These are phyloP conservation scores for Ectemnius cavifrons DNA, from an alignment of 2,888 invertebrate species.

Conservation along the genomic window DNA sequence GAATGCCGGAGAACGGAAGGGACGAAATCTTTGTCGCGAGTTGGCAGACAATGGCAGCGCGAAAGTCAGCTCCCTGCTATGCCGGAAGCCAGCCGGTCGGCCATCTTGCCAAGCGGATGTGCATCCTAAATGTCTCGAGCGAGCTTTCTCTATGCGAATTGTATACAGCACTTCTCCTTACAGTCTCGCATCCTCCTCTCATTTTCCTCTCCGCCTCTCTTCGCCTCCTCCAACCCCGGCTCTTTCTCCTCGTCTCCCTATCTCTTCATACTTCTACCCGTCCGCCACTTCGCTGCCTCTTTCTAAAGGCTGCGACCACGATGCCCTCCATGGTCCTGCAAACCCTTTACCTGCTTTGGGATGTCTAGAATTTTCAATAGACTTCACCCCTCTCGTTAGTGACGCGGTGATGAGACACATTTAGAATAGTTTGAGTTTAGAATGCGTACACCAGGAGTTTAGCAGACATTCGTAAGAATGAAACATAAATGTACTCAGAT, in stretches of 20 bases:
- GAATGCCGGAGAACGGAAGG: slow-evolving; percentile 31
- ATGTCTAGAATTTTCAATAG: too few relatives aligned
- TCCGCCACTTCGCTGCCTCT: slow-evolving; percentile 20
- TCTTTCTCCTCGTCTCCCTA: slow-evolving; percentile 1
- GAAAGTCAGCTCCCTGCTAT: slow-evolving; percentile 63
- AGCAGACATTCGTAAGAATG: too few relatives aligned
- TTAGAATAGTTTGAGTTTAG: too few relatives aligned
- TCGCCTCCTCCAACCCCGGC: slow-evolving; percentile 9
- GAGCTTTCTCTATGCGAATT: slow-evolving; percentile 68
- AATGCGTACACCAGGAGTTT: too few relatives aligned
- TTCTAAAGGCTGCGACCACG: background rate
- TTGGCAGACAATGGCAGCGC: slow-evolving; percentile 67
- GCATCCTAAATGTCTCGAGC: slow-evolving; percentile 72
- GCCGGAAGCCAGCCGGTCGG: slow-evolving; percentile 71
- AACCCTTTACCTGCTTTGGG: too few relatives aligned
- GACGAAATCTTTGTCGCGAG: slow-evolving; percentile 56
- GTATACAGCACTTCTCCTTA: slow-evolving; percentile 37
- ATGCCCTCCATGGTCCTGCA: too few relatives aligned
- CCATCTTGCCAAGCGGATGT: slow-evolving; percentile 73
- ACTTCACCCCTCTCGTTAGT: too few relatives aligned
- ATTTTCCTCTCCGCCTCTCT: slow-evolving; percentile 22
- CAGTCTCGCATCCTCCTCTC: slow-evolving; percentile 21
- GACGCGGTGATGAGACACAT: too few relatives aligned
- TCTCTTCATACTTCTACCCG: background rate
- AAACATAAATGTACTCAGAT: too few relatives aligned